These are phyloP conservation scores for Cryptophagus acutangulus DNA, from an alignment of 2,888 invertebrate species.

Conservation along the genomic window DNA sequence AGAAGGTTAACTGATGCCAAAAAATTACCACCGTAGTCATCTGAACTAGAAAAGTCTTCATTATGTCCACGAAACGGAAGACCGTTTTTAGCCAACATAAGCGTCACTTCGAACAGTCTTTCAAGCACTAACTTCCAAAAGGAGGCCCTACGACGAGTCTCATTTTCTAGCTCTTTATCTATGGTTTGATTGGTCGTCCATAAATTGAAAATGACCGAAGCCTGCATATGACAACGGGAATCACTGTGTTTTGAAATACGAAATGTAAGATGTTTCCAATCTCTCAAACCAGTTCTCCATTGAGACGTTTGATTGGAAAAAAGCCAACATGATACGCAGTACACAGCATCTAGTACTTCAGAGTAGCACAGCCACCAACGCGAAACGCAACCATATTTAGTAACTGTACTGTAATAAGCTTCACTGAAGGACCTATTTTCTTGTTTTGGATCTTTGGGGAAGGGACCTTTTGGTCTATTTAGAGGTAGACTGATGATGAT, in stretches of 20 bases:
- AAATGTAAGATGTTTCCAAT: too few relatives aligned
- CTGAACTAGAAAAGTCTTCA: slow-evolving; percentile 13
- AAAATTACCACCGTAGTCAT: slow-evolving; percentile 26
- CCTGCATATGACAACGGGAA: too few relatives aligned
- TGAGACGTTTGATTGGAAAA: too few relatives aligned
- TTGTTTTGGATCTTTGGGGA: too few relatives aligned
- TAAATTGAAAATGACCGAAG: slow-evolving; percentile 10
- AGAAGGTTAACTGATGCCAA: slow-evolving; percentile 26
- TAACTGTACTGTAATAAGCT: too few relatives aligned
- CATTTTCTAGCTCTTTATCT: slow-evolving; percentile 19
- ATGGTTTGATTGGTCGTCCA: slow-evolving; percentile 24
- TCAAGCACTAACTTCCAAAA: slow-evolving; percentile 18
- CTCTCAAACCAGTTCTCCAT: too few relatives aligned
- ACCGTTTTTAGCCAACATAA: slow-evolving; percentile 19
- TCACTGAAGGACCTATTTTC: too few relatives aligned
- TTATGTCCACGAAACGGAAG: slow-evolving; percentile 20
- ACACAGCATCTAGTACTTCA: slow-evolving; percentile 21
- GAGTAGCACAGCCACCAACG: slow-evolving; percentile 29
- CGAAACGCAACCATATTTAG: too few relatives aligned
- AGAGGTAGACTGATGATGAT: too few relatives aligned
- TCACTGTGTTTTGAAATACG: too few relatives aligned
- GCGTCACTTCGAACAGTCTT: slow-evolving; percentile 19
- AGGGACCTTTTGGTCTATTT: too few relatives aligned
- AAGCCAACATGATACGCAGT: slow-evolving; percentile 25
- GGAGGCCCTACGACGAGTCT: slow-evolving; percentile 22